Base-by-base conservation (phyloP, 2,113 vertebrate species). In the Rhadina sibilatrix region DNA sequence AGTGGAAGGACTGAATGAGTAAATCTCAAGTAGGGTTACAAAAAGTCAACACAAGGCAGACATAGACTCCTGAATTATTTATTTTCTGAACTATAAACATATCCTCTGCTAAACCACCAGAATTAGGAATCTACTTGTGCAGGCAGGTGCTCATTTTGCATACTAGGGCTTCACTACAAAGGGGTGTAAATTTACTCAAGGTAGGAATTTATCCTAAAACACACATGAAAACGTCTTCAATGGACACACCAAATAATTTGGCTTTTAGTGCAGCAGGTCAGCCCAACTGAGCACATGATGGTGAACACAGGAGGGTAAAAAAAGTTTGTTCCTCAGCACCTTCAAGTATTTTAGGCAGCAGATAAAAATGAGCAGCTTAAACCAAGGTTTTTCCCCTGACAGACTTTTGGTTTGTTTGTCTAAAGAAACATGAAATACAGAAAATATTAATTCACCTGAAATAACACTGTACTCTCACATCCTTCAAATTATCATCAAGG, bases 201-300 rank as follows among this genome's bases (percentile, higher is more conserved):
- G 53, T 20, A 61, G 24, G 71, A 35, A 68, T 49, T 79, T 12
- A 52, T 6, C 44, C 75, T 31, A 33, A 79, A 88, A 21, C 37
- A n/a, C 8, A 20, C 5, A 21, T 0, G 1, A 6, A 69, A 38
- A 35, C 38, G 18, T 4, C 22, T 15, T 4, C 22, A 57, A 60
- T 9, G 31, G 35, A 38, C 69, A 59, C 13, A 54, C 2, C 22
- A 69, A 59, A 35, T 22, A 15, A 54, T 22, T 3, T 49, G 59
- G 9, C 8, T 54, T 15, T 5, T 7, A 19, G 18, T 31, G 61
- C 49, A 76, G 53, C 23, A 50, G 56, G 50, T 50, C 47, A 79
- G 69, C 74, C 54, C 64, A 74, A 2, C 13, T 21, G 44, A 77
- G 24, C 7, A 69, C 31, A 3, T 1, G 5, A 13, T 2, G 63